A percentile compares a stretch with the other conserved stretches of the same genome.
Evolutionary conservation across 2,888 invertebrate genomes (phyloP).

Genomic region (Maniola hyperantus): DNA sequence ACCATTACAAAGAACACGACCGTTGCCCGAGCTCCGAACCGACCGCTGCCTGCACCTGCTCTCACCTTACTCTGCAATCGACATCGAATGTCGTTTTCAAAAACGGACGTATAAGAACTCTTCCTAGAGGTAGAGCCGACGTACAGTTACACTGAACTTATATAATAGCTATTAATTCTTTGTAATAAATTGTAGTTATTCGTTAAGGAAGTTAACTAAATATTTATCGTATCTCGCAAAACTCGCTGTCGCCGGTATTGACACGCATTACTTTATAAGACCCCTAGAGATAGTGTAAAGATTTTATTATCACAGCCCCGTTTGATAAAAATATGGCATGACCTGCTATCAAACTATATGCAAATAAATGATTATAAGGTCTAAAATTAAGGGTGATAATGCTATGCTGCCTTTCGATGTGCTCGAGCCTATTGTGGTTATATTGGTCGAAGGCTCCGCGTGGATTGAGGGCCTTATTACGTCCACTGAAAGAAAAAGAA

Average conservation of each 20-base stretch:
- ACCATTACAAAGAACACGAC: too few species aligned
- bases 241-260: background rate
- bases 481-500: conserved; percentile 63
- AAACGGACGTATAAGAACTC: too few species aligned
- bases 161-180: too few species aligned
- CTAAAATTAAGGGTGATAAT: conserved; percentile 44
- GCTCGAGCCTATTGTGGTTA: conserved; percentile 59
- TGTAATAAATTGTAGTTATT: too few species aligned
- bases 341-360: conserved; percentile 57
- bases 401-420: conserved; percentile 51
- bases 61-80: too few species aligned
- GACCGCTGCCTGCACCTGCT: too few species aligned
- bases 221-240: background rate
- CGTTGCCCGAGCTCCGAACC: too few species aligned
- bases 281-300: conserved; percentile 38
- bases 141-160: too few species aligned
- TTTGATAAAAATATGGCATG: conserved; percentile 52
- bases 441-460: conserved; percentile 62
- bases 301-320: conserved; percentile 76
- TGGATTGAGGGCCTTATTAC: conserved; percentile 63
- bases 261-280: conserved; percentile 15
- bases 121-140: background rate
- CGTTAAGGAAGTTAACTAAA: background rate
- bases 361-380: conserved; percentile 51
- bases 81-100: too few species aligned